Conservation (phyloP, 2,797 vertebrate species). For the Sorex maritimensis region DNA sequence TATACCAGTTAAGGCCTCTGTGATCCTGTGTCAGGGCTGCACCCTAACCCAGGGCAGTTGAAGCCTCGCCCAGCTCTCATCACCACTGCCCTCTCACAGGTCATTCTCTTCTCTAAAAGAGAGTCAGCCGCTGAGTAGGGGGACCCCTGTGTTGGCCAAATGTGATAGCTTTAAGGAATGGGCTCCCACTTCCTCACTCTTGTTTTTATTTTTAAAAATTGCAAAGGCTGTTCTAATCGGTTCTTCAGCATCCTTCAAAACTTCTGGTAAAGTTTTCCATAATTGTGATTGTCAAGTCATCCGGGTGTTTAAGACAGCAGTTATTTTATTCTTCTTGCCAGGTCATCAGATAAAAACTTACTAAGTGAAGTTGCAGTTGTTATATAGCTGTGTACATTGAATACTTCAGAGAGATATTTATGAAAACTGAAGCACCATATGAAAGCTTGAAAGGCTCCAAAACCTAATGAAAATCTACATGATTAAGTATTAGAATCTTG, state of each 20-base stretch:
- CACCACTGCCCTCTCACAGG: not conserved
- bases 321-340: not conserved
- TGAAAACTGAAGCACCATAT: not conserved
- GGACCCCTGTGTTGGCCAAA: not conserved
- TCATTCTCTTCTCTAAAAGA: not conserved
- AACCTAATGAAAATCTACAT: not conserved
- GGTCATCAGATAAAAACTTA: not conserved
- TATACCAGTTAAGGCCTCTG: not conserved
- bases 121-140: not conserved
- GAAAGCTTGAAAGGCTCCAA: not conserved
- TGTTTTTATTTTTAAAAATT: slow-evolving; percentile 40
- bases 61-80: not conserved
- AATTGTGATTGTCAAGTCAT: not conserved
- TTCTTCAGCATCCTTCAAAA: not conserved
- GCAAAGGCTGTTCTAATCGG: not conserved
- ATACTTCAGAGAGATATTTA: not conserved
- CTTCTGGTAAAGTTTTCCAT: not conserved
- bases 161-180: not conserved
- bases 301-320: slow-evolving; percentile 9
- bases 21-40: not conserved
- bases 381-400: too few relatives aligned
- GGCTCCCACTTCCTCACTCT: not conserved
- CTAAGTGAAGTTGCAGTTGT: not conserved
- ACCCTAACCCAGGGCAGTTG: rapidly evolving
- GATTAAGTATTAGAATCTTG: not conserved